phyloP scores from a whole-genome alignment of 1,140 invertebrate genomes.

The Lordiphosa stackelbergi region DNA sequence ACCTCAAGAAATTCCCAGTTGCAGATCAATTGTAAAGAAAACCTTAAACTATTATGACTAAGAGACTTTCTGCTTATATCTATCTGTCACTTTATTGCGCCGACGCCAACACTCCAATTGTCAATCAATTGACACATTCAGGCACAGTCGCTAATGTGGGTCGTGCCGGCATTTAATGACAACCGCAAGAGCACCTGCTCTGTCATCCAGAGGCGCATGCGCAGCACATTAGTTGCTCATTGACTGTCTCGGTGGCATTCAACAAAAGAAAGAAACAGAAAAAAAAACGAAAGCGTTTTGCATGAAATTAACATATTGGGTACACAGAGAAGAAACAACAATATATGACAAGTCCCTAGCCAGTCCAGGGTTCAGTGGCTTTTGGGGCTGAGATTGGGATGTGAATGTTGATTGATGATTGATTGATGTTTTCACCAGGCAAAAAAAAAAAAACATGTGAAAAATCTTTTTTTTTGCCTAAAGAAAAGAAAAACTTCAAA shows the following conservation, averaged over 20 bases:
- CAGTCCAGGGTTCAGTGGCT: constrained; percentile 40
- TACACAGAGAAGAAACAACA: constrained; percentile 18
- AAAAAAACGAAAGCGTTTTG: constrained; percentile 63
- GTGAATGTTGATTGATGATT: constrained; percentile 63
- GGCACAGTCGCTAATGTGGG: constrained; percentile 22
- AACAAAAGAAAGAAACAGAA: not conserved
- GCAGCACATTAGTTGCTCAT: constrained; percentile 26
- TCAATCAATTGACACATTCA: constrained; percentile 41
- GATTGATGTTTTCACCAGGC: constrained; percentile 66
- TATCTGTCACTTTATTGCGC: constrained; percentile 14
- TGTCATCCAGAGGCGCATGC: constrained; percentile 44
- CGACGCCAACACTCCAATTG: constrained; percentile 23
- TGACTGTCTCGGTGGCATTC: constrained; percentile 11
- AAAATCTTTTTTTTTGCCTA: constrained; percentile 31
- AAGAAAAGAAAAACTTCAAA: constrained; percentile 27
- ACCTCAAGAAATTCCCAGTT: too few species aligned
- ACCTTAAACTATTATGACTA: constrained; percentile 22
- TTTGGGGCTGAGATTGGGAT: constrained; percentile 14
- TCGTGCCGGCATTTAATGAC: constrained; percentile 42
- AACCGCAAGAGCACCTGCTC: constrained; percentile 22
- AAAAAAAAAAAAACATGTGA: constrained; percentile 30
- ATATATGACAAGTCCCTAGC: constrained; percentile 29
- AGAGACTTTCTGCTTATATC: constrained; percentile 18
- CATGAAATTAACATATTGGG: constrained; percentile 60
- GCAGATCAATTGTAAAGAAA: too few species aligned